Evolutionary conservation across 2,113 vertebrate species (phyloP).

Genomic region (Dasyurus viverrinus): DNA sequence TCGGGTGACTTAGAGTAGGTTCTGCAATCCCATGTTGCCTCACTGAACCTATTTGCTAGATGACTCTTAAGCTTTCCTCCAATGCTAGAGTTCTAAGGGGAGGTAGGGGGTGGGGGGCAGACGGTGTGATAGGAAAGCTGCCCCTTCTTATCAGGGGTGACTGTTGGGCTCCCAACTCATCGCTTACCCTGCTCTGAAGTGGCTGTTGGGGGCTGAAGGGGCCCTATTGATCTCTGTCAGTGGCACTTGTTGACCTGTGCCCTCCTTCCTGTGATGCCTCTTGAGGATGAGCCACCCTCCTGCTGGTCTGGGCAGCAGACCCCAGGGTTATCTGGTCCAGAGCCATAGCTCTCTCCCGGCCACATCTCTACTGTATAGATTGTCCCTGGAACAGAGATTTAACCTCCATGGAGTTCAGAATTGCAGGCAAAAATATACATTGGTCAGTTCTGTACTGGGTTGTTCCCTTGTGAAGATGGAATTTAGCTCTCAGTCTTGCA

Average conservation of each 20-base stretch:
- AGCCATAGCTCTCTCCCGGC: conserved; percentile 16
- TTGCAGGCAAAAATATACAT: not conserved
- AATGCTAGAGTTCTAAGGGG: not conserved
- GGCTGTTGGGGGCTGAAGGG: not conserved
- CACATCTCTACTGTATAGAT: conserved; percentile 7
- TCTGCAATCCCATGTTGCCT: not conserved
- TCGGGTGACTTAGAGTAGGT: not conserved
- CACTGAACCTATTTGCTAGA: not conserved
- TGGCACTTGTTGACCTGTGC: conserved; percentile 45
- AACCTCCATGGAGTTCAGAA: not conserved
- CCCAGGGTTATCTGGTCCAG: conserved; percentile 26
- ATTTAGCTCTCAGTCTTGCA: conserved; percentile 24
- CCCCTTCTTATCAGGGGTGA: not conserved
- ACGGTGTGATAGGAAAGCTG: not conserved
- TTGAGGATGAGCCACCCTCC: conserved; percentile 3
- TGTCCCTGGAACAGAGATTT: not conserved
- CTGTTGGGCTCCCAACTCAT: conserved; percentile 52
- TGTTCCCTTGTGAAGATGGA: conserved; percentile 9
- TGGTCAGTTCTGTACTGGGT: not conserved
- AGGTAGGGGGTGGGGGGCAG: too few species aligned
- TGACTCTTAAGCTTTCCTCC: not conserved
- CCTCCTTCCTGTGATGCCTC: conserved; percentile 59
- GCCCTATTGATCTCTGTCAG: conserved; percentile 46
- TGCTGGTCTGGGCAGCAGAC: not conserved
- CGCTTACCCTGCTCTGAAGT: conserved; percentile 41